These are phyloP conservation scores for Acanthosepion lycidas DNA, from an alignment of 2,888 invertebrate genomes.

Conservation along the genomic window DNA sequence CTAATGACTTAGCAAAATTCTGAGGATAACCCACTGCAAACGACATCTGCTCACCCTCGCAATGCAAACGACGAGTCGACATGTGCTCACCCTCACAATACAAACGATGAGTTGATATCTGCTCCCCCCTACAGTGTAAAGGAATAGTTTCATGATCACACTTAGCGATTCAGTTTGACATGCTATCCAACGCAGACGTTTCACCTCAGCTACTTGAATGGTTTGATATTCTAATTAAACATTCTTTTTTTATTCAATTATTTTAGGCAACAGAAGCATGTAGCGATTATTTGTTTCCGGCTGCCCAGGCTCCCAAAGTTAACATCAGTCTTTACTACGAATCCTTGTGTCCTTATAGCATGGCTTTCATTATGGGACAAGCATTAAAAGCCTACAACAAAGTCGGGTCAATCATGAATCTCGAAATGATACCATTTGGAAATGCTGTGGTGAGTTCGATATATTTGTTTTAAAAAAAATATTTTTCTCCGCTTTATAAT, in stretches of 20 bases:
- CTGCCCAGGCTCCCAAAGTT: neutral
- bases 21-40: too few species aligned
- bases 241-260: too few species aligned
- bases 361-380: neutral
- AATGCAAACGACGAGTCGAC: too few species aligned
- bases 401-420: neutral
- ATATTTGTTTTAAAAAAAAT: neutral
- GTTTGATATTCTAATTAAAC: neutral
- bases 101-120: too few species aligned
- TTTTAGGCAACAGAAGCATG: neutral
- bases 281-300: neutral
- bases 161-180: too few species aligned
- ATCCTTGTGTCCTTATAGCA: neutral
- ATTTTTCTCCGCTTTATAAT: neutral
- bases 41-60: too few species aligned
- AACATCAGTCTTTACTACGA: constrained; percentile 15
- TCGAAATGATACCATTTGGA: neutral
- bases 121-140: too few species aligned
- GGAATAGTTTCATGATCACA: too few species aligned
- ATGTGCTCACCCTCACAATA: too few species aligned
- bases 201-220: neutral
- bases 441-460: neutral
- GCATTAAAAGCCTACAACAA: neutral
- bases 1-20: too few species aligned
- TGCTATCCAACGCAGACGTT: too few species aligned